These are phyloP conservation scores for Cuniculus paca DNA, from an alignment of 2,797 vertebrate species.

Conservation along the genomic window DNA sequence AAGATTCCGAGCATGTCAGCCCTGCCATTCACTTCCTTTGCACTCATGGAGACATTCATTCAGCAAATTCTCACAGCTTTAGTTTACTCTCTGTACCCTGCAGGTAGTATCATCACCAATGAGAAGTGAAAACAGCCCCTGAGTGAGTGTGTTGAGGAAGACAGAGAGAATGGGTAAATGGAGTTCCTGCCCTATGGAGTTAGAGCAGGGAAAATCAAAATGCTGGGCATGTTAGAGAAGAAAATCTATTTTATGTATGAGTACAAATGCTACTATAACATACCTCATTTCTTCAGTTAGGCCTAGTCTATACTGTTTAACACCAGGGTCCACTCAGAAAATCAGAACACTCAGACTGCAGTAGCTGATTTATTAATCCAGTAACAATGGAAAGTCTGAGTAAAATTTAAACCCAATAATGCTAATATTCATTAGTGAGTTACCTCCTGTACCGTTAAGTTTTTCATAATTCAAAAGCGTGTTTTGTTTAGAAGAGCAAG, in stretches of 20 bases:
- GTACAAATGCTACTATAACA: background rate
- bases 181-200: background rate
- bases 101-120: background rate
- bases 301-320: background rate
- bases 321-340: background rate
- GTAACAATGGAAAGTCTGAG: background rate
- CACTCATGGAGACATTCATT: background rate
- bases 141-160: background rate
- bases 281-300: background rate
- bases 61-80: background rate
- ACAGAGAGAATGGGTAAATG: background rate
- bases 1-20: background rate
- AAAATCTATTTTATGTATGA: background rate
- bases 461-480: background rate
- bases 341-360: background rate
- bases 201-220: background rate
- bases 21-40: background rate
- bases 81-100: background rate
- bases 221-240: background rate
- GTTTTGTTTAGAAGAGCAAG: slow-evolving; percentile 20
- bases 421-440: background rate
- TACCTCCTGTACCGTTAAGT: background rate
- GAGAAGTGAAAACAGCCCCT: background rate
- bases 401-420: background rate
- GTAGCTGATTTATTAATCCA: background rate